Evolutionary conservation across 2,797 vertebrate species (phyloP).

Genomic region (Channallabes apus): DNA sequence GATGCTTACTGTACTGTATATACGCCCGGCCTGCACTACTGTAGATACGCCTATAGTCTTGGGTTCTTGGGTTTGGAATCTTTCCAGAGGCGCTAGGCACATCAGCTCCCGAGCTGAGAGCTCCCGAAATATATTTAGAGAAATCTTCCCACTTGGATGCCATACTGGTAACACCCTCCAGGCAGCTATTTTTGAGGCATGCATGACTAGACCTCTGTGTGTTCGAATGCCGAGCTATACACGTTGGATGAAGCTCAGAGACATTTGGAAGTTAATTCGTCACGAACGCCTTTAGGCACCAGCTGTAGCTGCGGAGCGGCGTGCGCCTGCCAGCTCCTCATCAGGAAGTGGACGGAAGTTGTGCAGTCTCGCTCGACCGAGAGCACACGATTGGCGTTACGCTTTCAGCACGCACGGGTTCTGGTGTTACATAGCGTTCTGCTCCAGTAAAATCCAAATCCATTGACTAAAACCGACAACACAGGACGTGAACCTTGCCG

Average conservation of each 20-base stretch:
- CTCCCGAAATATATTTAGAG: conserved; percentile 33
- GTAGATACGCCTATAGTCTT: conserved; percentile 20
- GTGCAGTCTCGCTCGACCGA: background rate
- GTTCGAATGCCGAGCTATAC: conserved; percentile 10
- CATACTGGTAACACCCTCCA: conserved; percentile 34
- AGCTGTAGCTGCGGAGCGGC: conserved; percentile 5
- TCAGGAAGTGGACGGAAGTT: conserved; percentile 25
- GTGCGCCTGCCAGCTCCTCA: background rate
- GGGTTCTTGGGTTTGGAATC: conserved; percentile 23
- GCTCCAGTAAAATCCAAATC: background rate
- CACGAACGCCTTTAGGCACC: conserved; percentile 16
- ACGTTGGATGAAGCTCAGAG: background rate
- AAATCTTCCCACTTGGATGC: conserved; percentile 31
- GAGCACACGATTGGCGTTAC: background rate
- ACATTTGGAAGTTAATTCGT: conserved; percentile 10
- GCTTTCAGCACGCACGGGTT: background rate
- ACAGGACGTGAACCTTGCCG: background rate
- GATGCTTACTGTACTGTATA: background rate
- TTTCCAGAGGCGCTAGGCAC: conserved; percentile 23
- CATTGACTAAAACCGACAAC: conserved; percentile 15
- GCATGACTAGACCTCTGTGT: conserved; percentile 25
- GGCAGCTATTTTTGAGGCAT: conserved; percentile 28
- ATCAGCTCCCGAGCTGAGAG: conserved; percentile 17
- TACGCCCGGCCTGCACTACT: background rate
- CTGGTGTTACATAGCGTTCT: background rate